Evolutionary conservation across 2,888 invertebrate species (phyloP).

Genomic region (Cerceris ruficornis): DNA sequence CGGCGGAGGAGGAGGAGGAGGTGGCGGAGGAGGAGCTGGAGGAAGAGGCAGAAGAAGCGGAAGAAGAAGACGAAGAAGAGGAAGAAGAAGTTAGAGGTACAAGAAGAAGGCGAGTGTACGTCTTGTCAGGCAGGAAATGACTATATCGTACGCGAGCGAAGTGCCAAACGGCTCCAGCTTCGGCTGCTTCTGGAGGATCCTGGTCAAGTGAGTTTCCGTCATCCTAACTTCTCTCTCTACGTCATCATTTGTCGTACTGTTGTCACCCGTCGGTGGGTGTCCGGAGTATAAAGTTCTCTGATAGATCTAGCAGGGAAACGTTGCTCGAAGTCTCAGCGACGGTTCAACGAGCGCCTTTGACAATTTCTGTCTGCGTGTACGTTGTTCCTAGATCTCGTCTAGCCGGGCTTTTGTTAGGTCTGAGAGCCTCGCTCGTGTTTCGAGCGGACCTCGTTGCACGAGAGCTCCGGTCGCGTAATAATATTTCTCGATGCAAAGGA

Average conservation of each 20-base stretch:
- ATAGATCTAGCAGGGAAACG: not conserved
- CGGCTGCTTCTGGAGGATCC: constrained; percentile 95
- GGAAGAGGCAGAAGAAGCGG: constrained; percentile 31
- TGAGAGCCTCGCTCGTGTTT: constrained; percentile 4
- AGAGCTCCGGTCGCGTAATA: not conserved
- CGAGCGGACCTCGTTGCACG: constrained; percentile 9
- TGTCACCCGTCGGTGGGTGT: not conserved
- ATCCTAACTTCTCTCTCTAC: not conserved
- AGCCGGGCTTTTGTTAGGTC: constrained; percentile 21
- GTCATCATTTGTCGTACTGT: not conserved
- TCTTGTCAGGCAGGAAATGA: constrained; percentile 84
- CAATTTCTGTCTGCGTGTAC: constrained; percentile 1
- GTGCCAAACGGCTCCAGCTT: constrained; percentile 96
- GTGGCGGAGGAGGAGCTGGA: constrained; percentile 29
- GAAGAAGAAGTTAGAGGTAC: constrained; percentile 45
- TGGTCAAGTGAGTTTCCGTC: constrained; percentile 88
- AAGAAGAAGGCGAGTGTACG: constrained; percentile 41
- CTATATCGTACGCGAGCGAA: constrained; percentile 94
- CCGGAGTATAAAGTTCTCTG: not conserved
- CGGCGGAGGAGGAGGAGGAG: constrained; percentile 48
- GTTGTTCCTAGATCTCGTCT: not conserved
- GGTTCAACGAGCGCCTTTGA: constrained; percentile 12
- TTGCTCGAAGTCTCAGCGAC: constrained; percentile 38
- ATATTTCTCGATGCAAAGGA: not conserved
- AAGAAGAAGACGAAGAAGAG: constrained; percentile 37